A percentile compares a stretch with the other conserved stretches of the same genome.
These are phyloP conservation scores for Ischnus inquisitorius DNA, from an alignment of 2,888 invertebrate species.

Conservation along the genomic window DNA sequence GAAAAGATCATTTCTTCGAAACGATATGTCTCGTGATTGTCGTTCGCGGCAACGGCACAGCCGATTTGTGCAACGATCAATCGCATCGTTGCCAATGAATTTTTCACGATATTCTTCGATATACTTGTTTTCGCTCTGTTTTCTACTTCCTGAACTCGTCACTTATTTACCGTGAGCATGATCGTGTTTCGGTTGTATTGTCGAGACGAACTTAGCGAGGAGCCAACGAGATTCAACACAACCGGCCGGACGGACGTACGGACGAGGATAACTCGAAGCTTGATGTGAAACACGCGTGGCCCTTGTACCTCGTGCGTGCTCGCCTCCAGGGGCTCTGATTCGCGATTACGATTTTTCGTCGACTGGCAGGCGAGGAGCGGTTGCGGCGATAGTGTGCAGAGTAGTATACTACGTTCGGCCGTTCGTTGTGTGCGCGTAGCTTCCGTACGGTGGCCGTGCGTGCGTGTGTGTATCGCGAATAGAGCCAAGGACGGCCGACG, in stretches of 20 bases:
- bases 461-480: conserved; percentile 26
- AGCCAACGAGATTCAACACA: conserved; percentile 28
- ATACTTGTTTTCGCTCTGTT: conserved; percentile 14
- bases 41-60: not conserved
- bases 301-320: conserved; percentile 63
- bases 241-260: conserved; percentile 42
- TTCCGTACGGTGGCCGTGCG: not conserved
- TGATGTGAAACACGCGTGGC: conserved; percentile 62
- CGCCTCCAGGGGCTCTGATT: conserved; percentile 64
- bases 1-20: conserved; percentile 28
- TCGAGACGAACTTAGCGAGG: conserved; percentile 19
- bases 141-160: conserved; percentile 21
- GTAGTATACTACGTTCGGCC: not conserved
- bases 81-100: not conserved
- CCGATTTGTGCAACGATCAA: not conserved
- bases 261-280: conserved; percentile 23
- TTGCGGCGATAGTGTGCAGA: conserved; percentile 38
- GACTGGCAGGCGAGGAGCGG: conserved; percentile 9
- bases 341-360: conserved; percentile 60
- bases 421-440: not conserved
- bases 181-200: conserved; percentile 64
- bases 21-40: conserved; percentile 27
- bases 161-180: conserved; percentile 80
- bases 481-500: conserved; percentile 49
- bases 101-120: not conserved